Percentiles rank a stretch among this genome's conserved stretches.
phyloP scores from a whole-genome alignment of 2,888 invertebrate genomes.

The Epistrophella euchroma region DNA sequence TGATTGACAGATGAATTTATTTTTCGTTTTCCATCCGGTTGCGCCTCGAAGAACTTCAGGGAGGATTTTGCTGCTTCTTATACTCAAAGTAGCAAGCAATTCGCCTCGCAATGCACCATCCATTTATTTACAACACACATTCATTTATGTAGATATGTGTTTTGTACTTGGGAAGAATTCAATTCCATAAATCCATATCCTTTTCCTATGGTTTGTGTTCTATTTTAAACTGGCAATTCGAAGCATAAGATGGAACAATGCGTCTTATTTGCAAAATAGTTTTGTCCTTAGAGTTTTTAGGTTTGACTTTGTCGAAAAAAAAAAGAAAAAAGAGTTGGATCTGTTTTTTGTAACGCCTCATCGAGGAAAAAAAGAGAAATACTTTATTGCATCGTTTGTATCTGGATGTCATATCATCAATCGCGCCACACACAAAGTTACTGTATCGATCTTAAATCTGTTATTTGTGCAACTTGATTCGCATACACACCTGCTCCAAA shows the following conservation, averaged over 20 bases:
- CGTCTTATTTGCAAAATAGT: conserved; percentile 64
- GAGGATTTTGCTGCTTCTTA: conserved; percentile 55
- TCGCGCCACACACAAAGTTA: conserved; percentile 42
- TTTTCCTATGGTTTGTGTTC: conserved; percentile 9
- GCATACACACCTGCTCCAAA: conserved; percentile 63
- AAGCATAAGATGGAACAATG: conserved; percentile 62
- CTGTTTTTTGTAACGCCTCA: conserved; percentile 25
- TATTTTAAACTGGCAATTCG: conserved; percentile 44
- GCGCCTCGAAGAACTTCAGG: conserved; percentile 61
- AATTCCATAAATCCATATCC: conserved; percentile 47
- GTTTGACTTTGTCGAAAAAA: not conserved
- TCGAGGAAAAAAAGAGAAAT: conserved; percentile 29
- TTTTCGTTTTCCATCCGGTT: conserved; percentile 75
- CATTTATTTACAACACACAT: conserved; percentile 38
- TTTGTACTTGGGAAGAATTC: conserved; percentile 53
- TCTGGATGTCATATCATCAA: conserved; percentile 55
- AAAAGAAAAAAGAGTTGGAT: conserved; percentile 31
- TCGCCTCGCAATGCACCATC: conserved; percentile 39
- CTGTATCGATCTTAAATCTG: conserved; percentile 53
- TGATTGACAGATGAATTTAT: conserved; percentile 75
- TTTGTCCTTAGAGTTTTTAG: conserved; percentile 1
- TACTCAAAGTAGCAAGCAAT: conserved; percentile 55
- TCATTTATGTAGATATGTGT: not conserved
- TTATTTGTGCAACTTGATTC: conserved; percentile 50
- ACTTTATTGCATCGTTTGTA: conserved; percentile 63